Base-by-base conservation (phyloP, 2,113 vertebrate species). In the Holacanthus passer region DNA sequence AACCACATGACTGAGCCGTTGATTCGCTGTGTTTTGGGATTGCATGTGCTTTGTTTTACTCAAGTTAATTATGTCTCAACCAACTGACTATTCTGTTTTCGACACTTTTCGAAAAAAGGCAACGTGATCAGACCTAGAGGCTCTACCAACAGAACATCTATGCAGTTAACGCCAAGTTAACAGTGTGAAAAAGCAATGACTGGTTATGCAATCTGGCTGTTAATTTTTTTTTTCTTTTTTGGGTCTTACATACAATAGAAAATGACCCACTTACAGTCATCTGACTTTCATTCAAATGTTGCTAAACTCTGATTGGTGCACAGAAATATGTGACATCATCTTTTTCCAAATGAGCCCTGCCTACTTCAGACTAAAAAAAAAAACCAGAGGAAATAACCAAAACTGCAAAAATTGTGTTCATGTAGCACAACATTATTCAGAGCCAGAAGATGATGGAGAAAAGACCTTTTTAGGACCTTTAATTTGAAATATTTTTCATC, bases 51-150 rank as follows among this genome's bases (percentile, higher is more conserved):
- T 84, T 17, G 24, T 76, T 80, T 78, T 79, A 56, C 67, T 7
- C 50, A 70, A 75, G 24, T 71, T 75, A n/a, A 58, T 50, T 58
- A 58, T 73, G 31, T 77, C 37, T 79, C 76, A 88, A 66, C 56
- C 5, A 10, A n/a, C 65, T 17, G 16, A 22, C 22, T 39, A 1
- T 71, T 77, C 48, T 73, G 12, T 66, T 43, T 52, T 12, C 16
- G 52, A 24, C 20, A 7, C 47, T 17, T 56, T 75, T 48, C 56
- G 29, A 65, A 50, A 81, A 37, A 75, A 24, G 17, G 10, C 22
- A 5, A 31, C 0, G 0, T 27, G 67, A 64, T 79, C 14, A 16
- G 7, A 48, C 10, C 29, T 1, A 1, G 8, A 14, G 19, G 27
- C 32, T 73, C 41, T 4, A 9, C 7, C n/a, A 27, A 12, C 5